Evolutionary conservation across 2,113 vertebrate species (phyloP).

Genomic region (Austrofundulus limnaeus): DNA sequence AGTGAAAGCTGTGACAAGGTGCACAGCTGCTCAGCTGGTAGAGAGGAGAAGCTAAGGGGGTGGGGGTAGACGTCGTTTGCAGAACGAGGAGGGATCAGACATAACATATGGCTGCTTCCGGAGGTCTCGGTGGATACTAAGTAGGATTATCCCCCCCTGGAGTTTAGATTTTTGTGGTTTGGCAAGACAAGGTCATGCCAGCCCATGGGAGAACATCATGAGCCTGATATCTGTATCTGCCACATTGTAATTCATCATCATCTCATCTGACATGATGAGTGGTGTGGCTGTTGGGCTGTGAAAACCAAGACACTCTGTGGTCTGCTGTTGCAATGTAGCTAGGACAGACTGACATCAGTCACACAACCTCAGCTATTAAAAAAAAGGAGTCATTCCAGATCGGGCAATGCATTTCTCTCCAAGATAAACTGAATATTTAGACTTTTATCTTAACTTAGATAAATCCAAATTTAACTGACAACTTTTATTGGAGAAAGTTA

Average conservation of each 20-base stretch:
- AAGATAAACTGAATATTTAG: neutral
- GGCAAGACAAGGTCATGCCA: conserved; percentile 39
- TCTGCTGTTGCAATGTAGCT: conserved; percentile 7
- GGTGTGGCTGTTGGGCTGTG: conserved; percentile 19
- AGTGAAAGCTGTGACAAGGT: conserved; percentile 65
- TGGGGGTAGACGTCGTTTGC: conserved; percentile 9
- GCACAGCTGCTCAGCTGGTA: conserved; percentile 49
- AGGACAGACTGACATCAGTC: conserved; percentile 12
- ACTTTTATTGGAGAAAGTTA: neutral
- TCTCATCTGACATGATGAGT: conserved; percentile 40
- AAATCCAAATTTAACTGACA: neutral
- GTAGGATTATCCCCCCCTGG: conserved; percentile 35
- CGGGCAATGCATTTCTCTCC: neutral
- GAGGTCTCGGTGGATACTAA: conserved; percentile 35
- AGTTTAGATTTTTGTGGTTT: conserved; percentile 56
- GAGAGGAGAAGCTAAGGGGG: neutral
- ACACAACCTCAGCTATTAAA: neutral
- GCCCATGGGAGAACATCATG: conserved; percentile 33
- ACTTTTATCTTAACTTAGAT: too few species aligned
- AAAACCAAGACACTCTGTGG: conserved; percentile 39
- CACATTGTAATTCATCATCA: conserved; percentile 45
- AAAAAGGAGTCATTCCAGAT: neutral
- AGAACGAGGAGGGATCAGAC: conserved; percentile 37
- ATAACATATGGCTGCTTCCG: conserved; percentile 53
- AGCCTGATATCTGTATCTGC: conserved; percentile 31